phyloP scores from a whole-genome alignment of 2,113 vertebrate genomes.

The Coptodon bakossiorum region DNA sequence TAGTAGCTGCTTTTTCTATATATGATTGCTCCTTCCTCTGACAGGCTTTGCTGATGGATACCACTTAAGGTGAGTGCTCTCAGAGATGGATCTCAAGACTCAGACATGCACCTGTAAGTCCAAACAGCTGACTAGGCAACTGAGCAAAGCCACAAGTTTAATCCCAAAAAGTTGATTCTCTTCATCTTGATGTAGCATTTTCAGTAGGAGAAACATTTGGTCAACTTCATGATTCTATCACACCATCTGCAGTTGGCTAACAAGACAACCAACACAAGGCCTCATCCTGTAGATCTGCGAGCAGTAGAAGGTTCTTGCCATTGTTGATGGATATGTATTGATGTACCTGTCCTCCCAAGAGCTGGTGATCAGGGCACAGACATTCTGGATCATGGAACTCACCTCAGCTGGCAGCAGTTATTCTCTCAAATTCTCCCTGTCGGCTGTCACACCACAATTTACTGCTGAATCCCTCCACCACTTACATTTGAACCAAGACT shows the following conservation, averaged over 20 bases:
- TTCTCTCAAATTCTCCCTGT: background rate
- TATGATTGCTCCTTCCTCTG: background rate
- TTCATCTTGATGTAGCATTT: background rate
- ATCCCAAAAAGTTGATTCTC: background rate
- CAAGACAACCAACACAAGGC: background rate
- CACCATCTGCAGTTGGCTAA: background rate
- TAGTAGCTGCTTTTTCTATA: background rate
- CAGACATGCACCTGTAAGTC: background rate
- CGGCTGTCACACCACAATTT: background rate
- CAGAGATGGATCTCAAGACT: background rate
- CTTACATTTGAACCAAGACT: background rate
- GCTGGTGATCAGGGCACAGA: background rate
- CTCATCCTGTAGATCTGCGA: background rate
- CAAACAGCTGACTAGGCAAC: background rate
- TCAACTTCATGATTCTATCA: background rate
- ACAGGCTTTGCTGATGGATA: background rate
- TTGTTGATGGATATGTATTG: background rate
- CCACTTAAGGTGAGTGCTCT: background rate
- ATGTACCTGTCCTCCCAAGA: background rate
- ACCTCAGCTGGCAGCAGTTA: background rate
- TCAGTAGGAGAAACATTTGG: background rate
- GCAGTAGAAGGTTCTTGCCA: background rate
- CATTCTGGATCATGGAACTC: background rate
- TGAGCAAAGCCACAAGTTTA: background rate
- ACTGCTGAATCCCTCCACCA: background rate